Evolutionary conservation across 1,140 invertebrate genomes (phyloP).

Genomic region (Hyphantria cunea): DNA sequence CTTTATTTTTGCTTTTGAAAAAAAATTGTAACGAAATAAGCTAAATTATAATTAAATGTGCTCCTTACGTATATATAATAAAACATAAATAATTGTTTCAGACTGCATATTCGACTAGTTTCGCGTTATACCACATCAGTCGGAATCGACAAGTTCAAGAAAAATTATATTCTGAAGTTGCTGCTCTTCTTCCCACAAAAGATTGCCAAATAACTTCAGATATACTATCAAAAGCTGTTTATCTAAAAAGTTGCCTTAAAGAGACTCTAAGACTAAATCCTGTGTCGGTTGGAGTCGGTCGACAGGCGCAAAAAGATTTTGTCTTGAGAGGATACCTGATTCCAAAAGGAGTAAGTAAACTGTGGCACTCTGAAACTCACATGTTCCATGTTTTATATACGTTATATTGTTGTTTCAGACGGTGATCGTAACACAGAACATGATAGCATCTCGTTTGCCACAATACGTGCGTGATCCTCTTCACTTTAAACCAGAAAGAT

Average conservation of each 20-base stretch:
- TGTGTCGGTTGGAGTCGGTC: conserved; percentile 90
- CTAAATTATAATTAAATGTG: too few relatives aligned
- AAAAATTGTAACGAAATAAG: too few relatives aligned
- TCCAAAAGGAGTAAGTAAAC: conserved; percentile 89
- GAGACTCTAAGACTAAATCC: conserved; percentile 93
- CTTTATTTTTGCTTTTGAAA: too few relatives aligned
- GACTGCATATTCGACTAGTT: conserved; percentile 91
- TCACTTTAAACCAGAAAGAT: conserved; percentile 89
- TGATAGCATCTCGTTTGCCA: conserved; percentile 87
- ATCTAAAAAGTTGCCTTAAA: conserved; percentile 91
- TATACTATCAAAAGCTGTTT: conserved; percentile 85
- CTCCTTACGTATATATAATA: too few relatives aligned
- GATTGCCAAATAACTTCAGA: conserved; percentile 82
- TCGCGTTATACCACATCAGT: conserved; percentile 91
- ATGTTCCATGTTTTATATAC: not conserved
- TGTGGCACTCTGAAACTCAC: not conserved
- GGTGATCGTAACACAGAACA: conserved; percentile 93
- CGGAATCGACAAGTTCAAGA: conserved; percentile 88
- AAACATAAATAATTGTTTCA: conserved; percentile 72
- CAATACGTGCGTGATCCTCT: conserved; percentile 88
- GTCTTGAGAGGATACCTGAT: conserved; percentile 91
- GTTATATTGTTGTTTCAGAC: conserved; percentile 84
- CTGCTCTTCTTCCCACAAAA: conserved; percentile 79
- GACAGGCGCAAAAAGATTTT: conserved; percentile 89
- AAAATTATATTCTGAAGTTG: conserved; percentile 86